Base-by-base conservation (phyloP, 1,140 invertebrate species). In the Plectrocnemia conspersa region DNA sequence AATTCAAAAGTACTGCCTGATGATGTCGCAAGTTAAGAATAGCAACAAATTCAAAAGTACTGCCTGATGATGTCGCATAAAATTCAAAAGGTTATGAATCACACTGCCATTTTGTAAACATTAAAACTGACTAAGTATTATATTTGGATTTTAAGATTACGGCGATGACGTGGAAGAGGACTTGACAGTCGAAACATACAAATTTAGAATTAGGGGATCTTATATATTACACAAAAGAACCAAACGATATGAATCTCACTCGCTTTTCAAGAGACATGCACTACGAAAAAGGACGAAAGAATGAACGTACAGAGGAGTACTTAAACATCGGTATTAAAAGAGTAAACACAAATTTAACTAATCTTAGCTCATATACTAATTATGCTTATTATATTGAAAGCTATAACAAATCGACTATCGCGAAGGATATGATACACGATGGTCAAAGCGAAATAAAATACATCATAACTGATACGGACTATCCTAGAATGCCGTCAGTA, bases 251-350 rank as follows among this genome's bases (percentile, higher is more conserved):
- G 66, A 73, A 89, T 1, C 82, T 84, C 2, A 77, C 88, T 46
- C 89, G 84, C 67, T 83, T 85, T 63, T 83, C 84, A 13, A 73
- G 85, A 58, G 87, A 91, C 70, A 85, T 87, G 3, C 93, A 90
- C 69, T 85, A 82, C 3, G 76, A 79, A 23, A 62, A 68, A 23
- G 58, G 56, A 2, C 80, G 79, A 78, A 69, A 63, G 24, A 71
- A 73, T 1, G 68, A 72, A 35, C 73, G 76, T 35, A 71, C 74
- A 0, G 58, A 63, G 2, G 64, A 70, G 21, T 22, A 25, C 22
- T n/a, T 13, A 19, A 36, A 24, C 35, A 9, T 7, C n/a, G 35
- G 50, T 4, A 18, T 61, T 41, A n/a, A 0, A 16, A 10, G 15
- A 16, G 9, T 41, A 2, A 54, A 60, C 2, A 57, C 68, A 16